These are phyloP conservation scores for Pocillopora verrucosa DNA, from an alignment of 64 coral and sea anemone species.

Conservation along the genomic window DNA sequence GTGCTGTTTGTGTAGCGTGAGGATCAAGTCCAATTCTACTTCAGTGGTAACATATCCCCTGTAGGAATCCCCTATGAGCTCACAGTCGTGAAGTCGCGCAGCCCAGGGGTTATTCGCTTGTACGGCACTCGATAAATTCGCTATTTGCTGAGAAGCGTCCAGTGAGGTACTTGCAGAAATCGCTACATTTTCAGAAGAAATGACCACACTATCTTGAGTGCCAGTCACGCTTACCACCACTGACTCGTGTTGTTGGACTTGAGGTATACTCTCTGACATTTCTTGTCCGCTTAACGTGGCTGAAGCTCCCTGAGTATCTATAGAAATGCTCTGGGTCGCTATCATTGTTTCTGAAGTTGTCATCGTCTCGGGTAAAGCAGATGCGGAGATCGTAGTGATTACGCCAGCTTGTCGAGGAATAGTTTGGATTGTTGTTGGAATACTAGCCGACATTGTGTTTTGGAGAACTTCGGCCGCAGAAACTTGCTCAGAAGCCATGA, in stretches of 20 bases:
- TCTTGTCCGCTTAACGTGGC: slow-evolving; percentile 20
- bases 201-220: slow-evolving; percentile 28
- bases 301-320: slow-evolving; percentile 56
- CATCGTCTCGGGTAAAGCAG: slow-evolving; percentile 54
- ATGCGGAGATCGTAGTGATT: slow-evolving; percentile 58
- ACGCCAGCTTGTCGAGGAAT: slow-evolving; percentile 48
- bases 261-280: slow-evolving; percentile 35
- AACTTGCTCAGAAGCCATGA: slow-evolving; percentile 68
- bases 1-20: slow-evolving; percentile 94
- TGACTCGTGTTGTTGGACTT: slow-evolving; percentile 45
- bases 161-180: slow-evolving; percentile 33
- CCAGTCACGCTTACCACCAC: slow-evolving; percentile 33
- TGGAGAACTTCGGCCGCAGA: slow-evolving; percentile 60
- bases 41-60: slow-evolving; percentile 91
- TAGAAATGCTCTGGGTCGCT: slow-evolving; percentile 76
- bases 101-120: slow-evolving; percentile 84
- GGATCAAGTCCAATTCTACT: slow-evolving; percentile 86
- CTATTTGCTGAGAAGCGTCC: slow-evolving; percentile 40
- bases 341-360: slow-evolving; percentile 55
- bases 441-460: slow-evolving; percentile 14
- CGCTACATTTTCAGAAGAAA: slow-evolving; percentile 24
- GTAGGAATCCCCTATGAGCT: slow-evolving; percentile 96
- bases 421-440: slow-evolving; percentile 36
- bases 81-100: slow-evolving; percentile 78
- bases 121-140: slow-evolving; percentile 24